Evolutionary conservation across 2,888 invertebrate species (phyloP).

Genomic region (Apamea anceps): DNA sequence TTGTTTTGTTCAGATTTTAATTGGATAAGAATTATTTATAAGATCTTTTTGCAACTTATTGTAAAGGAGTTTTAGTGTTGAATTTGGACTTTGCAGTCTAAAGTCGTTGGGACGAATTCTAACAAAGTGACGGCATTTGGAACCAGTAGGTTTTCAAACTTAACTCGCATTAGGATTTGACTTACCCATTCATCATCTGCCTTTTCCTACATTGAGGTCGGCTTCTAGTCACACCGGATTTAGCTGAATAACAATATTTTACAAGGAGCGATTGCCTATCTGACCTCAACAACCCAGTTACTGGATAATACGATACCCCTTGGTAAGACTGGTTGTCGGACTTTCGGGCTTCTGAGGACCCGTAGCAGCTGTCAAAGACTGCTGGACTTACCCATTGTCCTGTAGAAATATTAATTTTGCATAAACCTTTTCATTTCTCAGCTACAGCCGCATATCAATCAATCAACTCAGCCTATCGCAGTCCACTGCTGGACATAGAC

Average conservation of each 20-base stretch:
- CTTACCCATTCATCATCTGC: not conserved
- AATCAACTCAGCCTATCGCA: no score
- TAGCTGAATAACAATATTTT: not conserved
- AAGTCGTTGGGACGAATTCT: not conserved
- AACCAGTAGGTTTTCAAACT: not conserved
- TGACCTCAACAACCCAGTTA: not conserved
- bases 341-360: no score
- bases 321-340: not conserved
- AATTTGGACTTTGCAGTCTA: not conserved
- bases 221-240: not conserved
- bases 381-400: no score
- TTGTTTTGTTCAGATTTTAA: slow-evolving; percentile 54
- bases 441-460: no score
- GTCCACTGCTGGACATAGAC: no score
- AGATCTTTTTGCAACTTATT: slow-evolving; percentile 10
- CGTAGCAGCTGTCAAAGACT: no score
- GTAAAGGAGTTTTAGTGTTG: slow-evolving; percentile 1
- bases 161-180: not conserved
- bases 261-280: not conserved
- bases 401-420: not conserved
- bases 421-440: not conserved
- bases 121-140: not conserved
- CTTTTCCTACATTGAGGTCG: not conserved
- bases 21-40: slow-evolving; percentile 50
- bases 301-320: not conserved